Base-by-base conservation (phyloP, 2,797 vertebrate genomes). In the Margarornis squamiger region DNA sequence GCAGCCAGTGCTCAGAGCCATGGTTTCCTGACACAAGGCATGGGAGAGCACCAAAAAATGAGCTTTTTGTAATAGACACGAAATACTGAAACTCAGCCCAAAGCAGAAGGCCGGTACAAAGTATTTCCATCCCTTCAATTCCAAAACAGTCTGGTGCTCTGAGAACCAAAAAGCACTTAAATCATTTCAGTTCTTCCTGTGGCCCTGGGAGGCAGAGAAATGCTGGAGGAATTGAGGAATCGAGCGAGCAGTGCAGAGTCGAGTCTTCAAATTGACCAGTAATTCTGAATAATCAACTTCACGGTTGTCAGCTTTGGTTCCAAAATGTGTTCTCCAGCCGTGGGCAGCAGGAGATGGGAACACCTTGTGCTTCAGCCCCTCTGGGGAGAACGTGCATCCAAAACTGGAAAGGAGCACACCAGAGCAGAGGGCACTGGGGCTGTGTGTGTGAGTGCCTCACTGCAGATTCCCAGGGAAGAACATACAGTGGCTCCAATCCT, bases 271-370 rank as follows among this genome's bases (percentile, higher is more conserved):
- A 88, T 55, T 85, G 91, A 82, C 71, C 83, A n/a, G 67, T 79
- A 78, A 57, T 95, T 94, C 77, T 61, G 85, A 78, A 76, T 88
- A 92, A 93, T 81, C 77, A 80, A n/a, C 90, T 75, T 68, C 88
- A 88, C 1, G 1, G 22, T 51, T 92, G 86, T 79, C 74, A 71
- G 86, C 80, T 91, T 71, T 20, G 6, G 14, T 82, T 95, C 90
- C 83, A 74, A 38, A 77, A 13, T 12, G 57, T 52, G 24, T 49
- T 87, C 77, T 84, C n/a, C 38, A 63, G 77, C 72, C 26, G 0
- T 36, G 4, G 51, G n/a, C 70, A 72, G 90, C 58, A 70, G 73
- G 85, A 52, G 65, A 52, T 74, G 75, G 78, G 71, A 94, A 41
- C 49, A 83, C 92, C 72, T 85, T 61, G 84, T 87, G 78, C 78